Conservation (phyloP, 2,113 vertebrate genomes). For the Petaurus breviceps region DNA sequence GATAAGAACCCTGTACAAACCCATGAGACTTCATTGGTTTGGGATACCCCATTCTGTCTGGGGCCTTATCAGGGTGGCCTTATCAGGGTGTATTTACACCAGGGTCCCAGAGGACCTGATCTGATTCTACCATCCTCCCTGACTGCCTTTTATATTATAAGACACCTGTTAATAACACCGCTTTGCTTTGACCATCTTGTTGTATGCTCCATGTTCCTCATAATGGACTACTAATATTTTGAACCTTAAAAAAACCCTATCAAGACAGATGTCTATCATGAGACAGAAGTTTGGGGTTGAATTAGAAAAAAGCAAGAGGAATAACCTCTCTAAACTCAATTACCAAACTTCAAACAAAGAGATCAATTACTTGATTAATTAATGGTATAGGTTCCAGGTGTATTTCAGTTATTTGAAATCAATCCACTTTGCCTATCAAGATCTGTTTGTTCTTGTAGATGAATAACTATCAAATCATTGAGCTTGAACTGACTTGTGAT, state of each 20-base stretch:
- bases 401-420: constrained; percentile 24
- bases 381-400: background rate
- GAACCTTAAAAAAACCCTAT: background rate
- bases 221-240: background rate
- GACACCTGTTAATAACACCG: background rate
- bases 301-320: background rate
- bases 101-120: background rate
- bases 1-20: background rate
- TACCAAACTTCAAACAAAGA: constrained; percentile 30
- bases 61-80: background rate
- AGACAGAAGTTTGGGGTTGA: background rate
- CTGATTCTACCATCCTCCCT: background rate
- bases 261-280: background rate
- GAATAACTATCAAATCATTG: constrained; percentile 59
- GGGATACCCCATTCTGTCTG: background rate
- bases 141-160: background rate
- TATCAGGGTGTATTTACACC: too few relatives aligned
- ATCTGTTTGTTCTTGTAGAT: constrained; percentile 27
- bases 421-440: constrained; percentile 17
- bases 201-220: background rate
- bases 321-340: constrained; percentile 41
- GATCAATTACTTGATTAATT: constrained; percentile 23
- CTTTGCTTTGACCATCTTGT: background rate
- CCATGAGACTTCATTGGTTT: background rate
- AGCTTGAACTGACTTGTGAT: constrained; percentile 59